Conservation (phyloP, 2,888 invertebrate genomes). For the Corythucha ciliata region DNA sequence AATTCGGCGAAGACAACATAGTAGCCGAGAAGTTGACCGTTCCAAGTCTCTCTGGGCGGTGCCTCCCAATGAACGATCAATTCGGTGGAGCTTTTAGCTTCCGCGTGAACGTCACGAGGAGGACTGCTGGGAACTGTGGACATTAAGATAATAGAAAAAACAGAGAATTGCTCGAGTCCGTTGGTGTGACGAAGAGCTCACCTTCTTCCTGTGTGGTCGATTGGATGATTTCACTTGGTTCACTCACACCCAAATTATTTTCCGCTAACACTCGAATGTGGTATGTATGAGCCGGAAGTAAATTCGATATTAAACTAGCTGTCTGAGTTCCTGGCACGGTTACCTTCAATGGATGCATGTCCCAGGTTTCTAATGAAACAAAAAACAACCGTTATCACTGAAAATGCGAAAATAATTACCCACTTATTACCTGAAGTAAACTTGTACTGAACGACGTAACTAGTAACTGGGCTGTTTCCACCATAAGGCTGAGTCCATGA, state of each 20-base stretch:
- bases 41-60: conserved; percentile 75
- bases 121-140: conserved; percentile 61
- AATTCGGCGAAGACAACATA: conserved; percentile 76
- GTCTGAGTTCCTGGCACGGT: conserved; percentile 75
- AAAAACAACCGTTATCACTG: too few species aligned
- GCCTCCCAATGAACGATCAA: conserved; percentile 79
- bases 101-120: conserved; percentile 69
- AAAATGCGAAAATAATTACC: too few species aligned
- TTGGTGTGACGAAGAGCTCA: too few species aligned
- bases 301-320: conserved; percentile 65
- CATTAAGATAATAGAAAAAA: neutral
- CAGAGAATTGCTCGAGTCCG: neutral
- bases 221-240: conserved; percentile 75
- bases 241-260: conserved; percentile 78
- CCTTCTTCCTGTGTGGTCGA: conserved; percentile 78
- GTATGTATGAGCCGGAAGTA: conserved; percentile 79
- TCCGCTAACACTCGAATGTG: conserved; percentile 81
- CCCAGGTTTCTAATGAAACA: conserved; percentile 64
- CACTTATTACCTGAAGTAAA: conserved; percentile 32
- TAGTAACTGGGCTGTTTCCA: conserved; percentile 78
- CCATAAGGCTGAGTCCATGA: conserved; percentile 85
- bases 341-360: conserved; percentile 69
- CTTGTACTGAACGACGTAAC: conserved; percentile 83
- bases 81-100: conserved; percentile 76
- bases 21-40: conserved; percentile 77